Percentiles rank a stretch among this genome's conserved stretches.
phyloP scores from a whole-genome alignment of 1,140 invertebrate genomes.

The Aphelinus certus region DNA sequence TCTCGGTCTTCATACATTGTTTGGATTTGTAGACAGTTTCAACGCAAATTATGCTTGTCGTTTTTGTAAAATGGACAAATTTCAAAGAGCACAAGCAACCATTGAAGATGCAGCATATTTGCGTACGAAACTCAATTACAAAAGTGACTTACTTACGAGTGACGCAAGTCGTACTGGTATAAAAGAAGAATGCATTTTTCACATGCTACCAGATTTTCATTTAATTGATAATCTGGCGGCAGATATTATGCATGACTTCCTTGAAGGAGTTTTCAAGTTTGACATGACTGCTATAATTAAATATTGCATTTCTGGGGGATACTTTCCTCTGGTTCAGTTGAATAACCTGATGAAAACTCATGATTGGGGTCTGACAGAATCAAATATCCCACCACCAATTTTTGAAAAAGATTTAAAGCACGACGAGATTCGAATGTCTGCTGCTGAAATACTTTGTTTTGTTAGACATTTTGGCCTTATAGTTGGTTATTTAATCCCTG shows the following conservation, averaged over 20 bases:
- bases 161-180: conserved; percentile 40
- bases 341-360: background rate
- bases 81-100: background rate
- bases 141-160: conserved; percentile 32
- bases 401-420: background rate
- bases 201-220: conserved; percentile 45
- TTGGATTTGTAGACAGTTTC: conserved; percentile 43
- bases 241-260: conserved; percentile 48
- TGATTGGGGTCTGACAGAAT: too few species aligned
- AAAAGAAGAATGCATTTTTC: conserved; percentile 42
- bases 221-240: conserved; percentile 40
- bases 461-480: background rate
- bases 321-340: conserved; percentile 28
- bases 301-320: conserved; percentile 30
- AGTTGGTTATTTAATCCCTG: background rate
- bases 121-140: conserved; percentile 37
- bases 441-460: background rate
- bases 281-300: conserved; percentile 43
- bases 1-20: conserved; percentile 38
- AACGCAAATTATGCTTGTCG: conserved; percentile 43
- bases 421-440: background rate
- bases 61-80: conserved; percentile 43
- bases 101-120: conserved; percentile 35
- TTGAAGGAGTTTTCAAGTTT: conserved; percentile 43
- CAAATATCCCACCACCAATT: background rate